Evolutionary conservation across 2,888 invertebrate genomes (phyloP).

Genomic region (Eumacrocentrus americanus): DNA sequence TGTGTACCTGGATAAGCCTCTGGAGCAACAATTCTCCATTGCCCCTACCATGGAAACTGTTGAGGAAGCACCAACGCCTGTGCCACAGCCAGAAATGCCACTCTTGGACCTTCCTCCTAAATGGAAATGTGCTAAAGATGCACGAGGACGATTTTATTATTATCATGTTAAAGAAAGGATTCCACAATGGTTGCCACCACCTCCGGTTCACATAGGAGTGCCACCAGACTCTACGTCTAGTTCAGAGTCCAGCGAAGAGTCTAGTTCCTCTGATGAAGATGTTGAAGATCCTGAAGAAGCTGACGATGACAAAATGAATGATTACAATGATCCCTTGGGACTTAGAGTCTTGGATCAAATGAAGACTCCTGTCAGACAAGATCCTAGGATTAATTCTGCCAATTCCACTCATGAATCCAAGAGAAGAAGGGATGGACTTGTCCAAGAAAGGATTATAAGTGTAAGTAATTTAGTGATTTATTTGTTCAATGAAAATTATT

Average conservation of each 20-base stretch:
- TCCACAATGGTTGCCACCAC: slow-evolving; percentile 79
- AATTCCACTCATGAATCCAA: slow-evolving; percentile 49
- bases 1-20: slow-evolving; percentile 36
- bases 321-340: slow-evolving; percentile 23
- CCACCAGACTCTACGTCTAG: slow-evolving; percentile 57
- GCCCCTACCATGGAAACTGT: slow-evolving; percentile 33
- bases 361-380: slow-evolving; percentile 29
- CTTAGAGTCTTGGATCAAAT: slow-evolving; percentile 2
- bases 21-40: slow-evolving; percentile 40
- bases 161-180: slow-evolving; percentile 82
- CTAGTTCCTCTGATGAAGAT: slow-evolving; percentile 58
- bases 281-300: slow-evolving; percentile 57
- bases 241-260: slow-evolving; percentile 63
- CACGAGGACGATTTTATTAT: slow-evolving; percentile 86
- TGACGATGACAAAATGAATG: slow-evolving; percentile 46
- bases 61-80: slow-evolving; percentile 34
- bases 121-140: slow-evolving; percentile 87
- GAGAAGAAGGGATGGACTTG: slow-evolving; percentile 65
- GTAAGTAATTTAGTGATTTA: slow-evolving; percentile 61
- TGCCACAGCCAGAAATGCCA: slow-evolving; percentile 47
- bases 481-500: not conserved
- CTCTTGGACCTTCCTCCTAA: slow-evolving; percentile 76
- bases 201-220: slow-evolving; percentile 59
- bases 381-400: slow-evolving; percentile 17
- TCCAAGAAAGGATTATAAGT: slow-evolving; percentile 71